phyloP scores from a whole-genome alignment of 2,888 invertebrate genomes.

The Aplocera efformata region DNA sequence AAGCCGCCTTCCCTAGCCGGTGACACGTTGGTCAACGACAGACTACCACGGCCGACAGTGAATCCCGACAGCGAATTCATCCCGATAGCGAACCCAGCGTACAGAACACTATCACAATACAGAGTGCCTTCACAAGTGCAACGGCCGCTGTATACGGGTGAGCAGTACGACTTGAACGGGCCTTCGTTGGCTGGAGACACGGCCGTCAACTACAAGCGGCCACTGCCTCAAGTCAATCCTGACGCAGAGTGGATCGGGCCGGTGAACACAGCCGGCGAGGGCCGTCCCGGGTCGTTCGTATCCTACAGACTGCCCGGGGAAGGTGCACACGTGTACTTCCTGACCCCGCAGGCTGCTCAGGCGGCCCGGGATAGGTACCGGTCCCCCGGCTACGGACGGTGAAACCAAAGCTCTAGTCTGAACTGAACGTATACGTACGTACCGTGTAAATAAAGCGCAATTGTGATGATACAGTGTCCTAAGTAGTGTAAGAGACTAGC shows the following conservation, averaged over 20 bases:
- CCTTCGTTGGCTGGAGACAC: constrained; percentile 72
- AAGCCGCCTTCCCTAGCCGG: constrained; percentile 76
- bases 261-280: constrained; percentile 68
- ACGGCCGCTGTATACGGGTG: constrained; percentile 58
- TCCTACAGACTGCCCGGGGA: constrained; percentile 88
- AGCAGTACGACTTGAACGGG: constrained; percentile 66
- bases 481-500: constrained; percentile 77
- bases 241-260: constrained; percentile 81
- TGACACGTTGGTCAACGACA: constrained; percentile 87
- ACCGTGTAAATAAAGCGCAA: constrained; percentile 77
- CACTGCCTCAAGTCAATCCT: constrained; percentile 77
- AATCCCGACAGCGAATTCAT: constrained; percentile 86
- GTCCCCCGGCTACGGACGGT: constrained; percentile 67
- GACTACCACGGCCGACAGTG: constrained; percentile 83
- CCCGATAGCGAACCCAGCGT: constrained; percentile 70
- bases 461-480: constrained; percentile 80
- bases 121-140: constrained; percentile 52
- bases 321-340: constrained; percentile 88
- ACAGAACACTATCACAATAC: constrained; percentile 58
- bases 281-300: constrained; percentile 82
- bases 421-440: constrained; percentile 52
- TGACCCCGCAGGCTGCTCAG: constrained; percentile 83
- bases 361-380: constrained; percentile 59
- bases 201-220: constrained; percentile 80
- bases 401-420: constrained; percentile 78